Conservation (phyloP, 37 sponge, comb jelly and placozoan genomes). For the Chondrilla cf. caribensis region DNA sequence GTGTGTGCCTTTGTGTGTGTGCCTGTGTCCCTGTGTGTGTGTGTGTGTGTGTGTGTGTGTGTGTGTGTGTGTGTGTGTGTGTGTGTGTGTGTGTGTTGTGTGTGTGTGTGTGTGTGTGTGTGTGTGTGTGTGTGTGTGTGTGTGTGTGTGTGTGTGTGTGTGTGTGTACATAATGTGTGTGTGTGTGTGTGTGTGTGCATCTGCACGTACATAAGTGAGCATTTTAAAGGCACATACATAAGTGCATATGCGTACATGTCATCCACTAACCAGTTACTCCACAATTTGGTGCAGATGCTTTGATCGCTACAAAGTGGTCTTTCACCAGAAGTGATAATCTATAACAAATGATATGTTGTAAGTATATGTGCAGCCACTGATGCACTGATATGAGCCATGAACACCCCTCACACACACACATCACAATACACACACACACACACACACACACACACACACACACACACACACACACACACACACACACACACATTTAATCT, state of each 20-base stretch:
- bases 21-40: slow-evolving; percentile 28
- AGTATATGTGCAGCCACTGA: neutral
- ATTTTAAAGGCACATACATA: neutral
- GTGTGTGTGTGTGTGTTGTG: no score
- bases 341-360: neutral
- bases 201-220: slow-evolving; percentile 7
- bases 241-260: neutral
- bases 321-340: neutral
- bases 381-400: no score
- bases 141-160: no score
- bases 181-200: slow-evolving; percentile 24
- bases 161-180: no score
- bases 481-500: no score
- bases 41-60: slow-evolving; percentile 33
- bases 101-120: slow-evolving; percentile 27
- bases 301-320: neutral
- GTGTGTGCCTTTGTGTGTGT: slow-evolving; percentile 2
- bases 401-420: no score
- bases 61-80: slow-evolving; percentile 36
- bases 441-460: no score
- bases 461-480: no score
- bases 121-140: slow-evolving; percentile 37
- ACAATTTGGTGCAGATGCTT: neutral
- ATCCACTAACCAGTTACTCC: neutral
- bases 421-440: no score